phyloP scores from a whole-genome alignment of 2,113 vertebrate species.

The Tragulus kanchil region DNA sequence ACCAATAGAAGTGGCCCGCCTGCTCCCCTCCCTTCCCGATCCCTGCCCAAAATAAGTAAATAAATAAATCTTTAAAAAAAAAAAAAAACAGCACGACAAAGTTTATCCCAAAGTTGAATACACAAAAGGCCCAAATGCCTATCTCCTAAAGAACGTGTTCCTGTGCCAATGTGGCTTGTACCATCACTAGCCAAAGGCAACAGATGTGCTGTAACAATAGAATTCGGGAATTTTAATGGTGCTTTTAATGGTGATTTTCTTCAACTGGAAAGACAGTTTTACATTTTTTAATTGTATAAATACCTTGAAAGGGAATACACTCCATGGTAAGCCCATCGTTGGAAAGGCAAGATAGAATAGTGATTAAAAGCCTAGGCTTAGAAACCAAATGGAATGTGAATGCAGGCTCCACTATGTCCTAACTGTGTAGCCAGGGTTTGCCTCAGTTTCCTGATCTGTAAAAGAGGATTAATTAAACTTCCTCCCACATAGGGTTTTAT shows the following conservation, averaged over 20 bases:
- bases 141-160: not conserved
- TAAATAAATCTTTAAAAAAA: too few species aligned
- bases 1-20: too few species aligned
- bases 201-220: not conserved
- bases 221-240: not conserved
- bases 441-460: conserved; percentile 67
- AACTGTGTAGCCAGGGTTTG: not conserved
- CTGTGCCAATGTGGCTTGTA: not conserved
- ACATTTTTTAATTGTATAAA: not conserved
- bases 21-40: too few species aligned
- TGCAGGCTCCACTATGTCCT: not conserved
- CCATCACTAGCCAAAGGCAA: not conserved
- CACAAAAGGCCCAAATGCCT: not conserved
- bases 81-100: not conserved
- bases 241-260: not conserved
- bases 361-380: not conserved
- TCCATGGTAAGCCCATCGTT: not conserved
- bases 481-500: not conserved
- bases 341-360: not conserved
- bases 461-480: conserved; percentile 49
- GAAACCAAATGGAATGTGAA: not conserved
- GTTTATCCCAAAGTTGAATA: not conserved
- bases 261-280: not conserved
- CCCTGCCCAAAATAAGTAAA: too few species aligned
- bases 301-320: conserved; percentile 44